Evolutionary conservation across 2,888 invertebrate species (phyloP).

Genomic region (Chrysina gloriosa): DNA sequence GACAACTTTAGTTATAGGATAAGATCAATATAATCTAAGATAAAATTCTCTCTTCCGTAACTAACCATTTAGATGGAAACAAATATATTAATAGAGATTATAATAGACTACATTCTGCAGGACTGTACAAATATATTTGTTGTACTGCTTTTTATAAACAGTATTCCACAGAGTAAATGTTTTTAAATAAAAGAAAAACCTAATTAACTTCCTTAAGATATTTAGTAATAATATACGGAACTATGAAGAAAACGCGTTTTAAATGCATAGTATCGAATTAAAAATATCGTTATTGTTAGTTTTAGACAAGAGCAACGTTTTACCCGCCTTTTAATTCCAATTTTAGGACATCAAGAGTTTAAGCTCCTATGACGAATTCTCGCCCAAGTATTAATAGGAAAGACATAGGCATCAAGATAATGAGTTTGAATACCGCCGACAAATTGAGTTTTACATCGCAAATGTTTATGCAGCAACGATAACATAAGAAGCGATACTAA

Average conservation of each 20-base stretch:
- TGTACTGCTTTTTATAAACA: conserved; percentile 6
- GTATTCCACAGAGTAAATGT: conserved; percentile 2
- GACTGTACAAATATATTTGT: not conserved
- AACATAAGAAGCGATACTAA: too few relatives aligned
- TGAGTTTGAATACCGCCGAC: too few relatives aligned
- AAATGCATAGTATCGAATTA: not conserved
- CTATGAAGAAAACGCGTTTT: not conserved
- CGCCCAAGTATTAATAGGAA: too few relatives aligned
- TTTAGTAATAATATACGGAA: not conserved
- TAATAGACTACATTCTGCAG: conserved; percentile 14
- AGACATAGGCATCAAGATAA: too few relatives aligned
- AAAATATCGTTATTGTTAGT: not conserved
- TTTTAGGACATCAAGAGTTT: too few relatives aligned
- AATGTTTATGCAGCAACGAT: not conserved
- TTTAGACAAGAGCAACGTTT: too few relatives aligned
- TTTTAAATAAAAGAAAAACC: conserved; percentile 1
- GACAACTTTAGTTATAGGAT: not conserved
- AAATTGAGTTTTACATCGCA: too few relatives aligned
- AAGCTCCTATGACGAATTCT: too few relatives aligned
- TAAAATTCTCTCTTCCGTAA: not conserved
- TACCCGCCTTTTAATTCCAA: too few relatives aligned
- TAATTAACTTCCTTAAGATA: too few relatives aligned
- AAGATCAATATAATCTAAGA: conserved; percentile 11
- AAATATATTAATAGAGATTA: conserved; percentile 16
- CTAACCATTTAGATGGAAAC: conserved; percentile 1